Percentiles rank a stretch among this genome's conserved stretches.
Evolutionary conservation across 2,888 invertebrate genomes (phyloP).

Genomic region (Pollenia griseotomentosa): DNA sequence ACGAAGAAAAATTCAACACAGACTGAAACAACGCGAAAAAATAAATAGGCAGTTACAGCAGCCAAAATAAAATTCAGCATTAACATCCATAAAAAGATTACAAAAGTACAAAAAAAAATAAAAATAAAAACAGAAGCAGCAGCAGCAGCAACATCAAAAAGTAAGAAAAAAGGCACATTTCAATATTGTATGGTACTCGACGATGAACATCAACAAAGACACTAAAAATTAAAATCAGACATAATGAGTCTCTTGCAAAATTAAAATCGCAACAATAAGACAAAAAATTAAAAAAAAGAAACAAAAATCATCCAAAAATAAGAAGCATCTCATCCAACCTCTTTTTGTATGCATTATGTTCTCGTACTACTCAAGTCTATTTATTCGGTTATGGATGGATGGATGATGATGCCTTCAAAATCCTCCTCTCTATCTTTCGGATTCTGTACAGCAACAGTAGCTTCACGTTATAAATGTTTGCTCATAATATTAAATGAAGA

Average conservation of each 20-base stretch:
- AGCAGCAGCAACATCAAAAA: constrained; percentile 16
- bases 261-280: constrained; percentile 68
- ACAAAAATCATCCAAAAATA: constrained; percentile 52
- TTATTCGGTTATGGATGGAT: constrained; percentile 45
- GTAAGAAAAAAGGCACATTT: constrained; percentile 52
- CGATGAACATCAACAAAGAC: constrained; percentile 58
- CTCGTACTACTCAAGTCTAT: background rate
- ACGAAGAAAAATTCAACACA: constrained; percentile 34
- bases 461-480: constrained; percentile 60
- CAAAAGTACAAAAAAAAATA: constrained; percentile 31
- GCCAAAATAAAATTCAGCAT: constrained; percentile 61
- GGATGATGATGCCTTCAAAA: constrained; percentile 63
- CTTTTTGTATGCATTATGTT: constrained; percentile 37
- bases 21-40: constrained; percentile 40
- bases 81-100: constrained; percentile 45
- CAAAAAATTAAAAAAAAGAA: constrained; percentile 1
- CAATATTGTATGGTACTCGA: constrained; percentile 62
- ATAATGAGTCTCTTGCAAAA: constrained; percentile 74
- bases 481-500: constrained; percentile 51
- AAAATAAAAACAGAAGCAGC: background rate
- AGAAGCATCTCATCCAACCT: constrained; percentile 63
- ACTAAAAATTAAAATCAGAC: constrained; percentile 70
- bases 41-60: constrained; percentile 50
- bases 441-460: constrained; percentile 49
- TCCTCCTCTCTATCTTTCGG: constrained; percentile 11